These are phyloP conservation scores for Rhingia campestris DNA, from an alignment of 2,888 invertebrate genomes.

Conservation along the genomic window DNA sequence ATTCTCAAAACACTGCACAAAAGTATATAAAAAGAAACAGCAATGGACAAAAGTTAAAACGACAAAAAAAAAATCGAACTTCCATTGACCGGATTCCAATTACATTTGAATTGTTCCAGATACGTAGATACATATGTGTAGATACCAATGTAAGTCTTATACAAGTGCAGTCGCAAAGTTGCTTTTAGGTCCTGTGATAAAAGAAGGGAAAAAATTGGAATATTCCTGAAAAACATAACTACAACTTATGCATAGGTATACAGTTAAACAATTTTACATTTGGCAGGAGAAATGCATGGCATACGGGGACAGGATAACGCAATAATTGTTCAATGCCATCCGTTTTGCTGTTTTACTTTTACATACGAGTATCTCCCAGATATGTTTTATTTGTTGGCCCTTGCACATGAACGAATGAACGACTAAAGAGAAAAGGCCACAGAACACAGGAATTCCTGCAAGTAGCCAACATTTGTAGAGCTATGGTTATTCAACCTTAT, in stretches of 20 bases:
- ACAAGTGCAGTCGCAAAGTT: neutral
- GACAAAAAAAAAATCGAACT: too few relatives aligned
- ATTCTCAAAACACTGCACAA: too few relatives aligned
- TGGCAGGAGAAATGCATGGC: neutral
- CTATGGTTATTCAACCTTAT: slow-evolving; percentile 6
- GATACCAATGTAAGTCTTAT: too few relatives aligned
- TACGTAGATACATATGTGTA: neutral
- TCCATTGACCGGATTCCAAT: too few relatives aligned
- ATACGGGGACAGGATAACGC: slow-evolving; percentile 33
- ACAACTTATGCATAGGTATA: slow-evolving; percentile 11
- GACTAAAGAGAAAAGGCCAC: neutral
- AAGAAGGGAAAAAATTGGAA: slow-evolving; percentile 17
- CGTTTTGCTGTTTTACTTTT: neutral
- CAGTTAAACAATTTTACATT: slow-evolving; percentile 16
- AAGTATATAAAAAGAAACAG: too few relatives aligned
- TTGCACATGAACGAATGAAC: slow-evolving; percentile 2
- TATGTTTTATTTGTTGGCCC: neutral
- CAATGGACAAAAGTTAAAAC: too few relatives aligned
- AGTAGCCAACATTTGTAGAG: neutral
- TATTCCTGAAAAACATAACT: slow-evolving; percentile 1
- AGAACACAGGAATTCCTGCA: neutral
- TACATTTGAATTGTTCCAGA: too few relatives aligned
- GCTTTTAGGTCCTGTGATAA: neutral
- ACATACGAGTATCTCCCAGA: neutral
- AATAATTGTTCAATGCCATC: slow-evolving; percentile 35